phyloP scores from a whole-genome alignment of 2,797 vertebrate genomes.

The Coranthus polyacanthus region DNA sequence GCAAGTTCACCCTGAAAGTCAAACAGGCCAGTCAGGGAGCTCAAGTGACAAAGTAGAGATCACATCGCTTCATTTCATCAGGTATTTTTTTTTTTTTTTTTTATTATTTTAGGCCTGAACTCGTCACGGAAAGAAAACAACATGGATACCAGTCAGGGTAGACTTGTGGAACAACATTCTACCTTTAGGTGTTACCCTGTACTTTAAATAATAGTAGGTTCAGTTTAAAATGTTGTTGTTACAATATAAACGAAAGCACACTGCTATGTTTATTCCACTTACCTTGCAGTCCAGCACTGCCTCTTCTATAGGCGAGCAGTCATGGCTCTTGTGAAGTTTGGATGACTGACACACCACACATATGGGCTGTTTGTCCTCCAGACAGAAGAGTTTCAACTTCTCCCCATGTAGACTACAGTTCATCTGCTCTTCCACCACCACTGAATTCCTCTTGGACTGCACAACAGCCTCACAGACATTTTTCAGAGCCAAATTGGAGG shows the following conservation, averaged over 20 bases:
- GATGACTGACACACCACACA: conserved; percentile 84
- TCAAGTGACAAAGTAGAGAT: neutral
- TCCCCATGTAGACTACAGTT: conserved; percentile 79
- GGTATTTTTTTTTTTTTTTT: neutral
- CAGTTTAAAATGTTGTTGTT: neutral
- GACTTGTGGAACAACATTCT: conserved; percentile 78
- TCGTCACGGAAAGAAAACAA: neutral
- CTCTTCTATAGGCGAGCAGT: conserved; percentile 79
- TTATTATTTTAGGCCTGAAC: neutral
- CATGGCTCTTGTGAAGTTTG: conserved; percentile 80
- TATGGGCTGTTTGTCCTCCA: conserved; percentile 81
- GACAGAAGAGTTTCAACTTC: conserved; percentile 84
- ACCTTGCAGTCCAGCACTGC: conserved; percentile 83
- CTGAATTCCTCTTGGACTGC: conserved; percentile 50
- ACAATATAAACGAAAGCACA: no score
- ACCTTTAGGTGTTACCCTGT: conserved; percentile 36
- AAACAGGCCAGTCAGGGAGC: conserved; percentile 2
- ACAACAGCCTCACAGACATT: conserved; percentile 82
- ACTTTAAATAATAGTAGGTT: neutral
- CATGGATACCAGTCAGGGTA: conserved; percentile 26
- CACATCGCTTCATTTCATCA: neutral
- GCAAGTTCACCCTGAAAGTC: conserved; percentile 75
- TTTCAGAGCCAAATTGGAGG: conserved; percentile 82
- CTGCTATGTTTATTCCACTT: conserved; percentile 23
- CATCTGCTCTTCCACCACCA: conserved; percentile 37